Percentiles rank a stretch among this genome's conserved stretches.
Conservation (phyloP, 2,888 invertebrate genomes). For the Cosmorhoe ocellata region DNA sequence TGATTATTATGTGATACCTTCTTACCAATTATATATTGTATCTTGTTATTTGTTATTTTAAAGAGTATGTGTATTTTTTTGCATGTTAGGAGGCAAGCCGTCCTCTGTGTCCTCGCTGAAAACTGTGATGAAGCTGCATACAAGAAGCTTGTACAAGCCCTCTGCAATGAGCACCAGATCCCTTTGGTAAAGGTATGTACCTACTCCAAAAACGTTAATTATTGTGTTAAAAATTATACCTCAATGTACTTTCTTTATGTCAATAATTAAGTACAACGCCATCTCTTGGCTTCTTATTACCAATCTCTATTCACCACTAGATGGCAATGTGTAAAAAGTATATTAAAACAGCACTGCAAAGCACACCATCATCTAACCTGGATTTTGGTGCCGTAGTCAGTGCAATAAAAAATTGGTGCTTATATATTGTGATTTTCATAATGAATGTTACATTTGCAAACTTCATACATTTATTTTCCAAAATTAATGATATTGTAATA, state of each 20-base stretch:
- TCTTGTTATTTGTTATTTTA: too few species aligned
- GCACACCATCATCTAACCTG: conserved; percentile 22
- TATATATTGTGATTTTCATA: conserved; percentile 4
- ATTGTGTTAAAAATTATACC: too few species aligned
- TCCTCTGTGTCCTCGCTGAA: conserved; percentile 97
- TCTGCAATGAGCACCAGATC: conserved; percentile 99
- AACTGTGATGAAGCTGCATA: conserved; percentile 99
- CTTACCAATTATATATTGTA: too few species aligned
- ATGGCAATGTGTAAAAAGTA: neutral
- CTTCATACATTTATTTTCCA: conserved; percentile 16
- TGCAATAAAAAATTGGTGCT: conserved; percentile 19
- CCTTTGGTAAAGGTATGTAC: conserved; percentile 91
- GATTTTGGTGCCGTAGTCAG: conserved; percentile 27
- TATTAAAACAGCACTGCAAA: conserved; percentile 25
- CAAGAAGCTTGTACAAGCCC: conserved; percentile 97
- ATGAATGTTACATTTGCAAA: too few species aligned
- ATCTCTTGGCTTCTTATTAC: neutral
- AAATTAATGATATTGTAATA: neutral
- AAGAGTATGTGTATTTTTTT: neutral
- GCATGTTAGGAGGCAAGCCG: conserved; percentile 90
- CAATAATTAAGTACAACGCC: neutral
- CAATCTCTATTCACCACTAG: neutral
- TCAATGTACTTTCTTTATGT: too few species aligned
- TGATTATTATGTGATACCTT: too few species aligned
- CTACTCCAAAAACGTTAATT: too few species aligned